A percentile compares a stretch with the other conserved stretches of the same genome.
phyloP scores from a whole-genome alignment of 2,888 invertebrate species.

The Pristionchus arcanus region DNA sequence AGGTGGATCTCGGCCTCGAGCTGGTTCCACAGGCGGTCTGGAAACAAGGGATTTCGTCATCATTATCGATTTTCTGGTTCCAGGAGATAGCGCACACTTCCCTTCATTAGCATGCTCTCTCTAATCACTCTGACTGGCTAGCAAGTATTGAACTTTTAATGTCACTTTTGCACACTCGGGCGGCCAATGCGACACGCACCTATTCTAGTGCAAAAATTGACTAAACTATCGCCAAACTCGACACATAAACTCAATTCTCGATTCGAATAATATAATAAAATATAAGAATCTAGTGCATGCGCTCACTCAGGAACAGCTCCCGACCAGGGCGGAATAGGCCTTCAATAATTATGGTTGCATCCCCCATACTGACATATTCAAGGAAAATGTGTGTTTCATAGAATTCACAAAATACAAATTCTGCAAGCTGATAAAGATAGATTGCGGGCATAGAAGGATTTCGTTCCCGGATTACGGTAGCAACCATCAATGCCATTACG shows the following conservation, averaged over 20 bases:
- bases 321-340: constrained; percentile 13
- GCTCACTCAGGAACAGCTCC: neutral
- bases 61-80: neutral
- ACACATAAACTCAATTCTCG: no score
- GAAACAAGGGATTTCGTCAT: neutral
- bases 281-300: neutral
- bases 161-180: neutral
- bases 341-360: neutral
- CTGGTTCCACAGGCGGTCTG: constrained; percentile 87
- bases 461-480: no score
- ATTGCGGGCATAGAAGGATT: no score
- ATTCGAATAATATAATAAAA: neutral
- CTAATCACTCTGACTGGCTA: neutral
- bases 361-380: neutral
- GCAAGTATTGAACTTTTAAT: neutral
- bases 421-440: no score
- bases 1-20: constrained; percentile 91
- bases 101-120: no score
- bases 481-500: no score
- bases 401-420: neutral
- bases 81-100: no score
- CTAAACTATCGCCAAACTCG: neutral
- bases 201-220: neutral
- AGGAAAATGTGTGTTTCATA: neutral
- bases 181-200: neutral